A percentile compares a stretch with the other conserved stretches of the same genome.
These are phyloP conservation scores for Hybognathus amarus DNA, from an alignment of 2,797 vertebrate species.

Conservation along the genomic window DNA sequence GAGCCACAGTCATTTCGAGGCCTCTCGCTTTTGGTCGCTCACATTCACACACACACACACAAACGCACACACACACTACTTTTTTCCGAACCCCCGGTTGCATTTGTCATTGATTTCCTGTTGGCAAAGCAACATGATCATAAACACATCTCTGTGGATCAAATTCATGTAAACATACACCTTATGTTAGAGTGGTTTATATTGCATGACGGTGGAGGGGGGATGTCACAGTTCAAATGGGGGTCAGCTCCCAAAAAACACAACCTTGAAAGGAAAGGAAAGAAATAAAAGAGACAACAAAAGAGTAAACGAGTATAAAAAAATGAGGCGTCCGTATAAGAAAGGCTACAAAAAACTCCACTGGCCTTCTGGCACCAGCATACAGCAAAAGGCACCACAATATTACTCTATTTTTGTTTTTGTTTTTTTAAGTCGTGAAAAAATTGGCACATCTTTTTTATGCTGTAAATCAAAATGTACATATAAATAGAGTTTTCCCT, in stretches of 20 bases:
- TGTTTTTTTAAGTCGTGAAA: conserved; percentile 92
- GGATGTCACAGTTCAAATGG: conserved; percentile 76
- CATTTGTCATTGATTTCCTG: conserved; percentile 69
- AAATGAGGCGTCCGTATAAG: conserved; percentile 89
- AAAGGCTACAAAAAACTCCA: conserved; percentile 94
- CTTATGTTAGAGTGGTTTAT: conserved; percentile 83
- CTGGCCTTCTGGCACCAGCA: conserved; percentile 92
- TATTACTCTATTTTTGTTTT: conserved; percentile 92
- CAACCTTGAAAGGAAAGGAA: conserved; percentile 70
- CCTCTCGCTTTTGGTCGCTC: conserved; percentile 56
- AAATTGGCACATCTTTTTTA: conserved; percentile 96
- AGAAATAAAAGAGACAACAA: conserved; percentile 66
- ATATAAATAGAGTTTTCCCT: conserved; percentile 99
- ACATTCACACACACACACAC: conserved; percentile 40
- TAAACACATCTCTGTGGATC: conserved; percentile 72
- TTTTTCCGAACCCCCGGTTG: conserved; percentile 62
- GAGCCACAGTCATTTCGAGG: conserved; percentile 55
- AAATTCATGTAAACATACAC: conserved; percentile 85
- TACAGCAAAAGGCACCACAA: conserved; percentile 99
- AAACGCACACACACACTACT: conserved; percentile 33
- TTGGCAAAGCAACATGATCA: conserved; percentile 67
- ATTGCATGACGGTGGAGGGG: conserved; percentile 74
- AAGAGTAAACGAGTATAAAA: conserved; percentile 82
- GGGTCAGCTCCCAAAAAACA: conserved; percentile 75
- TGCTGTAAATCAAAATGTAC: conserved; percentile 99